These are phyloP conservation scores for Girardinus metallicus DNA, from an alignment of 2,797 vertebrate species.

Conservation along the genomic window DNA sequence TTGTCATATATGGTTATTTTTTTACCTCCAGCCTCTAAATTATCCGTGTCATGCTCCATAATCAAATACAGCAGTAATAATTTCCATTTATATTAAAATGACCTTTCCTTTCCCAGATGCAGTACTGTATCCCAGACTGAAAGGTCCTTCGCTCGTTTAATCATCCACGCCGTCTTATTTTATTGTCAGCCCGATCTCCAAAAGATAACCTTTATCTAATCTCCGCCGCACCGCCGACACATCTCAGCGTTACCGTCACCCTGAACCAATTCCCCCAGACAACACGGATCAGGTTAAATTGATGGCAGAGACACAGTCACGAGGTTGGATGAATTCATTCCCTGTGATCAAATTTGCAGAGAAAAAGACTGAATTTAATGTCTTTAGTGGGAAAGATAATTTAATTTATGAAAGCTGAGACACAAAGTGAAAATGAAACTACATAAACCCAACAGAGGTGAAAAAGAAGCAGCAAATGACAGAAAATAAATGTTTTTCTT, in stretches of 20 bases:
- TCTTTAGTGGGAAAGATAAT: not conserved
- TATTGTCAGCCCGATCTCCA: slow-evolving; percentile 34
- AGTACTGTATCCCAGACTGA: slow-evolving; percentile 28
- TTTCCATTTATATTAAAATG: slow-evolving; percentile 76
- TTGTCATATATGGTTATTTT: slow-evolving; percentile 24
- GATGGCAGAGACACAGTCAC: slow-evolving; percentile 35
- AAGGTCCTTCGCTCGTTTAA: slow-evolving; percentile 52
- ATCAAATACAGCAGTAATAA: slow-evolving; percentile 54
- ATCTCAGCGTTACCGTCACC: slow-evolving; percentile 45
- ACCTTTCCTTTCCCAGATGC: slow-evolving; percentile 59
- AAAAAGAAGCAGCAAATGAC: not conserved
- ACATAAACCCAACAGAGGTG: not conserved
- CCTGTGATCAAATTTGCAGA: slow-evolving; percentile 20
- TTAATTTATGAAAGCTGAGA: not conserved
- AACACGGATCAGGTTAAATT: slow-evolving; percentile 38
- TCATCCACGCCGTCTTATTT: slow-evolving; percentile 50
- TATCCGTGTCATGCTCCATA: slow-evolving; percentile 31
- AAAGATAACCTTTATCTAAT: slow-evolving; percentile 71
- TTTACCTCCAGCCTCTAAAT: slow-evolving; percentile 35
- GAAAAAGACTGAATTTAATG: not conserved
- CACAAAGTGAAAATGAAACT: not conserved
- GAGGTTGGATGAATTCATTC: not conserved
- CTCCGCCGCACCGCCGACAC: slow-evolving; percentile 38
- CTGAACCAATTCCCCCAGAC: slow-evolving; percentile 43
- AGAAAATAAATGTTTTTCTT: not conserved